phyloP scores from a whole-genome alignment of 2,888 invertebrate species.

The Drosophila basisetae region DNA sequence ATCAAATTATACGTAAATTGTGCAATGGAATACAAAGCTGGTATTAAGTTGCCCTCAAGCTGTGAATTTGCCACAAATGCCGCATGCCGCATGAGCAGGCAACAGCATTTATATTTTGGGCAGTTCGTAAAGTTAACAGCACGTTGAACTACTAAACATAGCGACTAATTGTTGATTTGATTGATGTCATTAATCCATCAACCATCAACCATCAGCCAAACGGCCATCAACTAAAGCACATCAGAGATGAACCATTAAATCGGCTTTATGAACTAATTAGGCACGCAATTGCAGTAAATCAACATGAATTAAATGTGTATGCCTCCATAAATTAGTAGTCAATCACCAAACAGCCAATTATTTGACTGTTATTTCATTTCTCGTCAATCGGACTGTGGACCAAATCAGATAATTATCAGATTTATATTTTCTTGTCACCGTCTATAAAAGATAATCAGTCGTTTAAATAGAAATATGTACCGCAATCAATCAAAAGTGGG shows the following conservation, averaged over 20 bases:
- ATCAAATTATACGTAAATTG: neutral
- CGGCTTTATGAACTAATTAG: neutral
- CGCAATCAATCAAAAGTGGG: neutral
- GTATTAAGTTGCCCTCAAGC: neutral
- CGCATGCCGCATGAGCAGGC: neutral
- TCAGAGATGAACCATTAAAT: neutral
- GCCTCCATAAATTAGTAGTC: neutral
- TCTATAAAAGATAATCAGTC: neutral
- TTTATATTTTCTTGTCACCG: neutral
- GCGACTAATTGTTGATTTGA: slow-evolving; percentile 22
- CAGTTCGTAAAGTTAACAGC: slow-evolving; percentile 48
- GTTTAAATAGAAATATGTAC: neutral
- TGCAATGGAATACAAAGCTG: neutral
- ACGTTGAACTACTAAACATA: slow-evolving; percentile 34
- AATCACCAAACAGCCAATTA: neutral
- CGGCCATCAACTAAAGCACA: slow-evolving; percentile 2
- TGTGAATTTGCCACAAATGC: neutral
- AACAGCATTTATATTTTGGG: slow-evolving; percentile 1
- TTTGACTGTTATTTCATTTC: neutral
- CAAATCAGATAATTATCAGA: no score
- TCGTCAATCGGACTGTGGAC: neutral
- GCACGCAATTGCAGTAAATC: neutral
- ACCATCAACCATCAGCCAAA: slow-evolving; percentile 8
- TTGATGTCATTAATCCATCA: slow-evolving; percentile 28
- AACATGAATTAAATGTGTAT: neutral